phyloP scores from a whole-genome alignment of 2,888 invertebrate species.

The Junonia oenone region DNA sequence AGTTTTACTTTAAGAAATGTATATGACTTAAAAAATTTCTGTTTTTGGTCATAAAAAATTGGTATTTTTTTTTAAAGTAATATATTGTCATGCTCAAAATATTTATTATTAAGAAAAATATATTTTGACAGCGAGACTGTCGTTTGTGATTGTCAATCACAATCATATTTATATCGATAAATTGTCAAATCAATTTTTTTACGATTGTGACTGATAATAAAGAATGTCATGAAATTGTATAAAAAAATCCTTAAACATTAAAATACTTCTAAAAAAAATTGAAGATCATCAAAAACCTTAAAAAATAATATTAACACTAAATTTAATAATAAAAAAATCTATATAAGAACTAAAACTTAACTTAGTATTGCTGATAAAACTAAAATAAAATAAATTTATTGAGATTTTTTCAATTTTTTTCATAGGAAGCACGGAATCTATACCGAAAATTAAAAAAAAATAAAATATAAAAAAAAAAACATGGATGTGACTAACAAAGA shows the following conservation, averaged over 20 bases:
- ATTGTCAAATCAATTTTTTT: too few relatives aligned
- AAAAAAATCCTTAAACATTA: background rate
- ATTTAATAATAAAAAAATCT: slow-evolving; percentile 10
- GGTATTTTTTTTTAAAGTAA: too few relatives aligned
- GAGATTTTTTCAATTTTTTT: slow-evolving; percentile 8
- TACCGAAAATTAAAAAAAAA: slow-evolving; percentile 16
- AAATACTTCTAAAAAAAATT: slow-evolving; percentile 1
- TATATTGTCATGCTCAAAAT: too few relatives aligned
- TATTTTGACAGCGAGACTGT: too few relatives aligned
- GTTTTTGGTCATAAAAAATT: too few relatives aligned
- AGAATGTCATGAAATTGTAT: too few relatives aligned
- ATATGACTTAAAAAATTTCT: too few relatives aligned
- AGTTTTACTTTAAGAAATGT: too few relatives aligned
- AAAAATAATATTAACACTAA: slow-evolving; percentile 8
- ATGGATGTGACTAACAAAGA: slow-evolving; percentile 67
- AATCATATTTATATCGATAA: too few relatives aligned
- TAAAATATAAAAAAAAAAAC: slow-evolving; percentile 15
- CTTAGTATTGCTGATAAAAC: slow-evolving; percentile 12
- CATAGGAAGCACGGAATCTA: slow-evolving; percentile 6
- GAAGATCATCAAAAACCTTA: slow-evolving; percentile 7
- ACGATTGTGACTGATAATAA: too few relatives aligned
- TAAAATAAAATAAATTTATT: background rate
- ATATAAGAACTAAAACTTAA: slow-evolving; percentile 17
- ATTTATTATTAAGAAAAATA: too few relatives aligned
- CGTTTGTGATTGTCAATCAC: too few relatives aligned